A percentile compares a stretch with the other conserved stretches of the same genome.
These are phyloP conservation scores for Paralvinella palmiformis DNA, from an alignment of 1,140 invertebrate species.

Conservation along the genomic window DNA sequence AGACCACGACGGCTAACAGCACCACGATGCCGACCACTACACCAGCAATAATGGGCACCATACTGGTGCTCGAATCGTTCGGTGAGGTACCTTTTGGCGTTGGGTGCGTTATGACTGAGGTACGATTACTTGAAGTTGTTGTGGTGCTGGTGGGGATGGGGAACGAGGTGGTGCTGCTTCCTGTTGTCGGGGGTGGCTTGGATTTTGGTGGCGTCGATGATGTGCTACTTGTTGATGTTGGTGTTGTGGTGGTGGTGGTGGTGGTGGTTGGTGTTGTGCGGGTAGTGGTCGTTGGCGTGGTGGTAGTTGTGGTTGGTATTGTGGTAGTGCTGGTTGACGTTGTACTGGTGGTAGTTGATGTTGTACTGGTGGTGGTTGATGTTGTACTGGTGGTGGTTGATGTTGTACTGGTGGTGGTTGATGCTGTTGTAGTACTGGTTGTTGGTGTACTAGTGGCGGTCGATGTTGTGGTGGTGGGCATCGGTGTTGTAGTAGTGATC, in stretches of 20 bases:
- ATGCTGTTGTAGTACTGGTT: background rate
- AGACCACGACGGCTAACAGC: background rate
- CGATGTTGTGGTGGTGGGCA: background rate
- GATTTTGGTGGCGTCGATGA: background rate
- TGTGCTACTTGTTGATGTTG: background rate
- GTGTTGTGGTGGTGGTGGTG: background rate
- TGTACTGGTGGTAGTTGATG: no score
- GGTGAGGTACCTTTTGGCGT: background rate
- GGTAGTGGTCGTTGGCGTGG: no score
- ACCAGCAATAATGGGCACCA: background rate
- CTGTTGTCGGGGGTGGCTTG: background rate
- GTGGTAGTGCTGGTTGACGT: no score
- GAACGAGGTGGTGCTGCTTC: background rate
- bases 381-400: background rate
- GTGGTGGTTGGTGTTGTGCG: background rate
- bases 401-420: background rate
- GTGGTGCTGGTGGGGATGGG: background rate
- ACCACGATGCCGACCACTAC: background rate
- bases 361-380: background rate
- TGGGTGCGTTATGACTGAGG: background rate
- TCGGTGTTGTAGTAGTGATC: background rate
- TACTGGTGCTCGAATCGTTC: background rate
- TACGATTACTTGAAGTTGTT: background rate
- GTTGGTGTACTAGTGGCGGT: background rate
- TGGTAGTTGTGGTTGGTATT: no score